These are phyloP conservation scores for Choristoneura fumiferana DNA, from an alignment of 1,140 invertebrate species.

Conservation along the genomic window DNA sequence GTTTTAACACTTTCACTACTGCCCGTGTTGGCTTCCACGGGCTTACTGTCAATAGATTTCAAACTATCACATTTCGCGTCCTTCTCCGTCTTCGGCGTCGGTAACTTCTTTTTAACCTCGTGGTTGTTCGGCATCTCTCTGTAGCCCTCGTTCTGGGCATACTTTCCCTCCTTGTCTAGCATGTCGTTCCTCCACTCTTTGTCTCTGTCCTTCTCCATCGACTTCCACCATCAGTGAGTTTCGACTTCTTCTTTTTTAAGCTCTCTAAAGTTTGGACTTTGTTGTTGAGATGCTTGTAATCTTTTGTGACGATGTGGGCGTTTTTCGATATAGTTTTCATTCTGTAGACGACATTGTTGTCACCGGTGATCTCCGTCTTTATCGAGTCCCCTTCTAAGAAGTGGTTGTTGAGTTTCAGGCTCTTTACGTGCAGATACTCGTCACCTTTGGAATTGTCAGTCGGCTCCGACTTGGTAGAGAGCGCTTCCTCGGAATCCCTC, in stretches of 20 bases:
- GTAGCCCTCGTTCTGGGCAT: conserved; percentile 74
- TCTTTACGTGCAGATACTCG: conserved; percentile 66
- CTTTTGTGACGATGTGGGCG: conserved; percentile 73
- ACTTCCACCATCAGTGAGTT: conserved; percentile 50
- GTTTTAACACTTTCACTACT: conserved; percentile 52
- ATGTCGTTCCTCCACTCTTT: conserved; percentile 66
- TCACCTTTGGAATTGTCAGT: conserved; percentile 68
- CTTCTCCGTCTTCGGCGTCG: conserved; percentile 47
- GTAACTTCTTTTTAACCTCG: conserved; percentile 67
- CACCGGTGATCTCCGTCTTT: conserved; percentile 56
- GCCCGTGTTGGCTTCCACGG: conserved; percentile 54
- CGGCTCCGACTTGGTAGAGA: conserved; percentile 56
- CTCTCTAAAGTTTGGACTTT: conserved; percentile 55
- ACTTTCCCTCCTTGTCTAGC: conserved; percentile 71
- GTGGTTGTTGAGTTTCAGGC: conserved; percentile 66
- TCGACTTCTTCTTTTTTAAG: conserved; percentile 70
- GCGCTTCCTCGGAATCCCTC: conserved; percentile 60
- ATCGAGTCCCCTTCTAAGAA: conserved; percentile 52
- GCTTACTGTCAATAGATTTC: conserved; percentile 65
- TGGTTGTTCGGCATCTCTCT: conserved; percentile 70
- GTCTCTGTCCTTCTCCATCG: conserved; percentile 56
- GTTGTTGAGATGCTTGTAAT: conserved; percentile 63
- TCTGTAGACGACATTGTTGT: conserved; percentile 68
- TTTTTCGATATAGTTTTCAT: conserved; percentile 75
- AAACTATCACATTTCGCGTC: conserved; percentile 64